Evolutionary conservation across 2,113 vertebrate species (phyloP).

Genomic region (Spilogale gracilis): DNA sequence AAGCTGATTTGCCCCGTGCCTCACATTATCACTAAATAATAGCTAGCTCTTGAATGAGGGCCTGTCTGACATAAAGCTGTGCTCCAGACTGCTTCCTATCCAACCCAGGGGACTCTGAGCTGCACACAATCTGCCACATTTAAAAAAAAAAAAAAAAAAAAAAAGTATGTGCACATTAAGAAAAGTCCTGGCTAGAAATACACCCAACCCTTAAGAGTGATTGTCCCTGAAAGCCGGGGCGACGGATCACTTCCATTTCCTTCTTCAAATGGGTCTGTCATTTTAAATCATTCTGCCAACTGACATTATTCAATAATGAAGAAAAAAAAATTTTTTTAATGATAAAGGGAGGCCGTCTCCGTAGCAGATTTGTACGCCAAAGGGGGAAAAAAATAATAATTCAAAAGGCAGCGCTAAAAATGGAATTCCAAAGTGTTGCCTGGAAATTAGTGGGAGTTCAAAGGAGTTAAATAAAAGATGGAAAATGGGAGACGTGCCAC

Average conservation of each 20-base stretch:
- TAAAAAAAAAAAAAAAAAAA: background rate
- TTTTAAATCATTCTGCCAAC: constrained; percentile 71
- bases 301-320: constrained; percentile 51
- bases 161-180: background rate
- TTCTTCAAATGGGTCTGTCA: constrained; percentile 61
- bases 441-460: constrained; percentile 85
- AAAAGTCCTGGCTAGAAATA: constrained; percentile 45
- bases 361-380: constrained; percentile 67
- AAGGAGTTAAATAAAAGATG: constrained; percentile 85
- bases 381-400: constrained; percentile 75
- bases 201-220: background rate
- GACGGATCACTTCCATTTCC: constrained; percentile 63
- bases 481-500: constrained; percentile 82
- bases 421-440: constrained; percentile 81
- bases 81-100: background rate
- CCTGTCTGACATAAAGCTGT: background rate
- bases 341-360: constrained; percentile 63
- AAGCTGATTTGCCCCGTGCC: background rate
- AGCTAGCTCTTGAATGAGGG: background rate
- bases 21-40: background rate
- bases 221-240: constrained; percentile 50
- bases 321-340: constrained; percentile 57
- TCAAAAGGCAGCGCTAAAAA: constrained; percentile 83
- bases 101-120: background rate
- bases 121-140: background rate